A percentile compares a stretch with the other conserved stretches of the same genome.
Conservation (phyloP, 2,888 invertebrate genomes). For the Tiliacea aurago region DNA sequence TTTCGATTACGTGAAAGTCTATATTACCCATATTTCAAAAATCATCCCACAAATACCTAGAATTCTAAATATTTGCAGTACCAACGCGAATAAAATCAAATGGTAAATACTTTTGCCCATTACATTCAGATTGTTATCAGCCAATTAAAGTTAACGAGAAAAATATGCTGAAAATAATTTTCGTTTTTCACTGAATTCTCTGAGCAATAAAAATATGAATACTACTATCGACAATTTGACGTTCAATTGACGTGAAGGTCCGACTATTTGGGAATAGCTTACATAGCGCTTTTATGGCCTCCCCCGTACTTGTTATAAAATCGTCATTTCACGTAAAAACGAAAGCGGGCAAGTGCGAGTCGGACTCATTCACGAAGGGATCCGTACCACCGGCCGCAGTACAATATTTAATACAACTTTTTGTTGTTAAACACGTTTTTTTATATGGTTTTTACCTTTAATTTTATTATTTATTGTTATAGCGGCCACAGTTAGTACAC, state of each 20-base stretch:
- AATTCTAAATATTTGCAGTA: not conserved
- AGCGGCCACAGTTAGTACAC: too few species aligned
- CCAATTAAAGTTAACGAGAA: slow-evolving; percentile 23
- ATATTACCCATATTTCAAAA: not conserved
- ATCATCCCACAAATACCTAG: not conserved
- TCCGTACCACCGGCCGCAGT: not conserved
- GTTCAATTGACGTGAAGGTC: slow-evolving; percentile 3
- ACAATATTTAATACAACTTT: too few species aligned
- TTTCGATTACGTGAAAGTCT: not conserved
- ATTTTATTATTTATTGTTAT: too few species aligned
- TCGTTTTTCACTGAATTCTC: not conserved
- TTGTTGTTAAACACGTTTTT: too few species aligned
- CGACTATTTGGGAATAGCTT: slow-evolving; percentile 21
- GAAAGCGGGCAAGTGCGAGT: not conserved
- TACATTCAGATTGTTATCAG: slow-evolving; percentile 29
- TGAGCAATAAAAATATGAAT: slow-evolving; percentile 34
- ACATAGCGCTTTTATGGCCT: not conserved
- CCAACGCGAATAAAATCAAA: slow-evolving; percentile 18
- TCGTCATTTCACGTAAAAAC: not conserved
- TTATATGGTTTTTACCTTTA: too few species aligned
- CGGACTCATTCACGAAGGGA: not conserved
- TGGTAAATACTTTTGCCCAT: not conserved
- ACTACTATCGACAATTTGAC: slow-evolving; percentile 7
- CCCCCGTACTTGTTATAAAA: not conserved
- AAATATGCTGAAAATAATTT: slow-evolving; percentile 30